A percentile compares a stretch with the other conserved stretches of the same genome.
These are phyloP conservation scores for Dunckerocampus dactyliophorus DNA, from an alignment of 2,113 vertebrate species.

Conservation along the genomic window DNA sequence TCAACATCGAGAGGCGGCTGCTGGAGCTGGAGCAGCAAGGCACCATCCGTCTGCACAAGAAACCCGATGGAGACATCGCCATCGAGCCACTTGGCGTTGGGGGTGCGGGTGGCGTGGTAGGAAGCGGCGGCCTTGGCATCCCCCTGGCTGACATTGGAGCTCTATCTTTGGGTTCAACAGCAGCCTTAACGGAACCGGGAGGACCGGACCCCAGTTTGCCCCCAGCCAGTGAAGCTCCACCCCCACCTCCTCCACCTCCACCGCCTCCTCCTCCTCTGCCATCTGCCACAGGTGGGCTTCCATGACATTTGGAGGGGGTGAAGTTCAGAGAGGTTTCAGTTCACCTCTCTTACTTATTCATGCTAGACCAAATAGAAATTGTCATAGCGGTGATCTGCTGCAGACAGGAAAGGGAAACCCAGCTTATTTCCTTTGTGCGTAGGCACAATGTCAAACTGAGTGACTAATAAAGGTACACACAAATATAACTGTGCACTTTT, in stretches of 20 bases:
- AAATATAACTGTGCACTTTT: too few relatives aligned
- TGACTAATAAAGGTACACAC: too few relatives aligned
- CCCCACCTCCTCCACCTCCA: conserved; percentile 76
- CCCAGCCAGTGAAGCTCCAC: conserved; percentile 64
- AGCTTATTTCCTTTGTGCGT: conserved; percentile 57
- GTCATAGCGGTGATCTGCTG: conserved; percentile 19
- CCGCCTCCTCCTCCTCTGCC: conserved; percentile 81
- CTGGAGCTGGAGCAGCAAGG: conserved; percentile 74
- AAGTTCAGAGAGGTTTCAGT: conserved; percentile 13
- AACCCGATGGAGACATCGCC: conserved; percentile 72
- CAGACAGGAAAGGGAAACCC: conserved; percentile 68
- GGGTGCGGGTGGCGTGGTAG: conserved; percentile 27
- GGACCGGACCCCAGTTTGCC: conserved; percentile 57
- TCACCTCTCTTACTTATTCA: conserved; percentile 3
- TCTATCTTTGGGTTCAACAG: conserved; percentile 37
- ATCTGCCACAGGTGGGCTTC: conserved; percentile 66
- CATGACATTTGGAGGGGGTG: conserved; percentile 33
- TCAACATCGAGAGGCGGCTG: conserved; percentile 76
- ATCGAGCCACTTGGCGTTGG: conserved; percentile 63
- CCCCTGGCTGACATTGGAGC: conserved; percentile 46
- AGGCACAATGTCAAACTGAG: conserved; percentile 7
- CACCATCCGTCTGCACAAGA: conserved; percentile 73
- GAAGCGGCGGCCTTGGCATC: conserved; percentile 27
- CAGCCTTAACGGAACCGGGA: conserved; percentile 35
- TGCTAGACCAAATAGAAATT: conserved; percentile 37